Evolutionary conservation across 35 echinoderm and acorn worm species (phyloP).

Genomic region (Chiridota heheva): DNA sequence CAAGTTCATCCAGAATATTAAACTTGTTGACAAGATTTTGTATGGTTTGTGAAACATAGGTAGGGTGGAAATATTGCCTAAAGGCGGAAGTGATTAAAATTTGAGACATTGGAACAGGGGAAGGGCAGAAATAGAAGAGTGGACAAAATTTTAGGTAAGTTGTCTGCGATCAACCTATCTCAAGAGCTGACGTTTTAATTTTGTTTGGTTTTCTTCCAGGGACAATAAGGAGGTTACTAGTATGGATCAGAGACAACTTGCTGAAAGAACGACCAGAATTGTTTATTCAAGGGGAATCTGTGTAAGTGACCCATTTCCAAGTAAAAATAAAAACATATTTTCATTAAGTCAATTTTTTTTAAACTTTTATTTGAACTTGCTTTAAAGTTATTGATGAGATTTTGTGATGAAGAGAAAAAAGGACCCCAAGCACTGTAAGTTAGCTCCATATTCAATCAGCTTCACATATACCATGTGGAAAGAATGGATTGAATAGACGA

Average conservation of each 20-base stretch:
- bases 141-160: background rate
- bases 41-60: background rate
- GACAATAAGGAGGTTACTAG: conserved; percentile 82
- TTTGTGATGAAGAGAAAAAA: too few species aligned
- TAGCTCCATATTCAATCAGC: too few species aligned
- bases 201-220: conserved; percentile 48
- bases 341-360: background rate
- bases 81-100: background rate
- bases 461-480: too few species aligned
- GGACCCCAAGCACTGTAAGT: too few species aligned
- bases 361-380: background rate
- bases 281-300: conserved; percentile 87
- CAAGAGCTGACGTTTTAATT: background rate
- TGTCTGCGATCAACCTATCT: background rate
- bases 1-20: background rate
- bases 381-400: background rate
- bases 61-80: background rate
- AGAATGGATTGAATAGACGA: too few species aligned
- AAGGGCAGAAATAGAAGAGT: too few species aligned
- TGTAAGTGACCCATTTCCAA: conserved; percentile 58
- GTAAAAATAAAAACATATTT: conserved; percentile 9
- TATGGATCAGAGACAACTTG: conserved; percentile 96
- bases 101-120: too few species aligned
- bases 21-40: background rate
- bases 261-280: conserved; percentile 96